Conservation (phyloP, 2,797 vertebrate genomes). For the Parambassis ranga region DNA sequence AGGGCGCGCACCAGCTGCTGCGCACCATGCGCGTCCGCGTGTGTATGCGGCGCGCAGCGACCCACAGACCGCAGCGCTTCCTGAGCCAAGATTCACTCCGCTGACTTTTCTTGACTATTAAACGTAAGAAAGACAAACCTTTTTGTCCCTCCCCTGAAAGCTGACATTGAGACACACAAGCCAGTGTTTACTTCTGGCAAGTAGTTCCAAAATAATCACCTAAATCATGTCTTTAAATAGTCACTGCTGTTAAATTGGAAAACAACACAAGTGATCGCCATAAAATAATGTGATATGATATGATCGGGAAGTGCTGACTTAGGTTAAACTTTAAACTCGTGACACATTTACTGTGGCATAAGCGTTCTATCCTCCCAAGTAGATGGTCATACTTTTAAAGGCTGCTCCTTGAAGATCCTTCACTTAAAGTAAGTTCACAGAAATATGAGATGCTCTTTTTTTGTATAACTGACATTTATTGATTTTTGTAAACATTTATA, state of each 20-base stretch:
- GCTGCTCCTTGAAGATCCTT: not conserved
- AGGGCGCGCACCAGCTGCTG: constrained; percentile 19
- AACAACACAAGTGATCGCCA: not conserved
- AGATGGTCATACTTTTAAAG: not conserved
- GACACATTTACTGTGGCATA: not conserved
- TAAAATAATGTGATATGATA: not conserved
- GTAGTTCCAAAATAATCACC: too few relatives aligned
- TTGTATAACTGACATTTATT: too few relatives aligned
- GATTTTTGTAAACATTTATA: not conserved
- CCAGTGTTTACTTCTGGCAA: not conserved
- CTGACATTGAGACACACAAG: not conserved
- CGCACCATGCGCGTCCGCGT: constrained; percentile 32
- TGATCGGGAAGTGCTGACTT: constrained; percentile 8
- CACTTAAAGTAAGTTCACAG: too few relatives aligned
- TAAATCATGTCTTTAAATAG: too few relatives aligned
- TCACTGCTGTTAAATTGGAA: not conserved
- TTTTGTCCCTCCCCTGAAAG: not conserved
- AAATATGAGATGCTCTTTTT: too few relatives aligned
- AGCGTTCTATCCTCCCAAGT: not conserved
- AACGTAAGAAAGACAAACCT: not conserved
- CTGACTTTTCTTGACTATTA: not conserved
- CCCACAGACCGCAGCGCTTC: not conserved
- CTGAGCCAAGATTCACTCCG: not conserved
- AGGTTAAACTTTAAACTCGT: not conserved
- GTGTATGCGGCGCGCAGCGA: constrained; percentile 12